Conservation (phyloP, 2,888 invertebrate genomes). For the Augiades crinisus region DNA sequence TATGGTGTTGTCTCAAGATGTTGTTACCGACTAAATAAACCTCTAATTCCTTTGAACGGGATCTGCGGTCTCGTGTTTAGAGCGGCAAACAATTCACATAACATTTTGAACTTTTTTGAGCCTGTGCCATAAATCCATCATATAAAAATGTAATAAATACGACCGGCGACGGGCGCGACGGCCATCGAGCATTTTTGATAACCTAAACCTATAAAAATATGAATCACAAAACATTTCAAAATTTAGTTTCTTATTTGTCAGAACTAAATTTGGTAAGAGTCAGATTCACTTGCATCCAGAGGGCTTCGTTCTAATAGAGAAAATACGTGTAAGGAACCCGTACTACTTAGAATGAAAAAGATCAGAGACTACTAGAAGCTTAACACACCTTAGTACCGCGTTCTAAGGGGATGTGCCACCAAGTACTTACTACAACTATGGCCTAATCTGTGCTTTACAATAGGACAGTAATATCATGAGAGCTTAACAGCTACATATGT, state of each 20-base stretch:
- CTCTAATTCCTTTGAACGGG: conserved; percentile 32
- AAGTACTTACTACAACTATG: too few relatives aligned
- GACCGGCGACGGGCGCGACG: neutral
- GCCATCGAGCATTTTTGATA: neutral
- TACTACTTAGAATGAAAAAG: too few relatives aligned
- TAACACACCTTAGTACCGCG: too few relatives aligned
- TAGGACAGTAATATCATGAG: too few relatives aligned
- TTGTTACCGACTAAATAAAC: conserved; percentile 48
- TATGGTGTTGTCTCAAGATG: conserved; percentile 41
- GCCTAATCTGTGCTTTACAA: too few relatives aligned
- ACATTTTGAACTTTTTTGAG: conserved; percentile 1
- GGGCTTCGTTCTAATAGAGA: neutral
- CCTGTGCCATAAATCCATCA: conserved; percentile 14
- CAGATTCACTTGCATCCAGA: neutral
- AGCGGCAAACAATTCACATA: conserved; percentile 3
- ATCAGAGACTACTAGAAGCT: too few relatives aligned
- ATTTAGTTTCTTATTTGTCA: neutral
- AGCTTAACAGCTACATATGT: too few relatives aligned
- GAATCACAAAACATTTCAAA: neutral
- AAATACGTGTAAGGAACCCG: too few relatives aligned
- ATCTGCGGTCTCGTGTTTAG: conserved; percentile 5
- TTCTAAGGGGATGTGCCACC: too few relatives aligned
- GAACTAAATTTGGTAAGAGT: neutral
- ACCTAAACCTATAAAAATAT: neutral
- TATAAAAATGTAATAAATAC: neutral